These are phyloP conservation scores for Halcyon malimbica DNA, from an alignment of 2,113 vertebrate species.

Conservation along the genomic window DNA sequence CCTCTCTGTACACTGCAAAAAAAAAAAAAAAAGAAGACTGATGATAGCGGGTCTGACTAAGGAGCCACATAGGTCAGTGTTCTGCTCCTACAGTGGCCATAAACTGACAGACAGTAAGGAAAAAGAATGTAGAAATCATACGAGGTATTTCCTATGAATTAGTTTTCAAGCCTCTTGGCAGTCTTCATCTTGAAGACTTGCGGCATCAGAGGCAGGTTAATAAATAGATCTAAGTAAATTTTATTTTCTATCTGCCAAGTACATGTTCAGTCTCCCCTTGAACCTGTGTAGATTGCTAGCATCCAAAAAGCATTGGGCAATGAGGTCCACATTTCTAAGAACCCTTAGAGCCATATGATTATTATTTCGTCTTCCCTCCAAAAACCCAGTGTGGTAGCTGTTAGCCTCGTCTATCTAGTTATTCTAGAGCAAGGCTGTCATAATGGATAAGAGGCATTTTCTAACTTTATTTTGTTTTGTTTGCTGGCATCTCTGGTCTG, in stretches of 20 bases:
- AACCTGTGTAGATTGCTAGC: background rate
- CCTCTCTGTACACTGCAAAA: background rate
- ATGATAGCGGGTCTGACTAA: background rate
- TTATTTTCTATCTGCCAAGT: background rate
- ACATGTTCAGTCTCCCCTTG: background rate
- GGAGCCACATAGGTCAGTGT: background rate
- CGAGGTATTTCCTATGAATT: background rate
- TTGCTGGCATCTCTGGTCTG: background rate
- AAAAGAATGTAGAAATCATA: background rate
- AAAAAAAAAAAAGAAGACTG: background rate
- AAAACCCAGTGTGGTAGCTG: fast-evolving
- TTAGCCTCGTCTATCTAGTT: background rate
- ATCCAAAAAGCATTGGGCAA: background rate
- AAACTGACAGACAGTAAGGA: background rate
- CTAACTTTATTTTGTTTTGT: background rate
- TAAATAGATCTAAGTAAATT: background rate
- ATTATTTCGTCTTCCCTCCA: background rate
- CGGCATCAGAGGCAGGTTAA: background rate
- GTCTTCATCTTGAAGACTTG: background rate
- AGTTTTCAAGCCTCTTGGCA: background rate
- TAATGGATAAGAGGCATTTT: background rate
- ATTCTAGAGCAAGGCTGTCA: background rate
- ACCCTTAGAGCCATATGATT: background rate
- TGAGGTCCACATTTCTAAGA: background rate
- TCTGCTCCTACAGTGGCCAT: background rate